phyloP scores from a whole-genome alignment of 2,113 vertebrate genomes.

The Psammodynastes pulverulentus region DNA sequence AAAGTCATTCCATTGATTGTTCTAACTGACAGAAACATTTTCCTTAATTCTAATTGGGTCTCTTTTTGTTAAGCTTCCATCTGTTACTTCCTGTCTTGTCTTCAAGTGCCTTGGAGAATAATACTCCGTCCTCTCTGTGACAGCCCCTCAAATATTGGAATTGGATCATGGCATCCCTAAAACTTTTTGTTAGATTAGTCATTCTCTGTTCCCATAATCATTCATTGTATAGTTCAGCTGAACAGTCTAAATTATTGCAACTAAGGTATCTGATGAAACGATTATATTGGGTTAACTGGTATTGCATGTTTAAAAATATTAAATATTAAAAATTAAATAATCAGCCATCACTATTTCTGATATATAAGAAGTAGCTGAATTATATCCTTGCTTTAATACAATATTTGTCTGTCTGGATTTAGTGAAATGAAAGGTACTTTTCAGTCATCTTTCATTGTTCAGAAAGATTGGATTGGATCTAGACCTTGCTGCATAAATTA shows the following conservation, averaged over 20 bases:
- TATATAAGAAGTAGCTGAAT: background rate
- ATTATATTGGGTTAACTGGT: too few species aligned
- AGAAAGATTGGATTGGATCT: background rate
- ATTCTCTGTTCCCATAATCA: background rate
- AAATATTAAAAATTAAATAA: background rate
- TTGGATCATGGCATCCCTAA: background rate
- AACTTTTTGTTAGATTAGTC: background rate
- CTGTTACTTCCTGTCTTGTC: background rate
- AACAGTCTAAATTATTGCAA: too few species aligned
- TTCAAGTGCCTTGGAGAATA: background rate
- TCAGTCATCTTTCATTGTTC: background rate
- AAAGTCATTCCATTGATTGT: background rate
- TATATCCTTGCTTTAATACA: background rate
- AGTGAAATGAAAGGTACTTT: background rate
- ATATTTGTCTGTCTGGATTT: background rate
- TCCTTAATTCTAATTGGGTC: background rate
- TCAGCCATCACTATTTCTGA: background rate
- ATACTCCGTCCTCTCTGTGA: background rate
- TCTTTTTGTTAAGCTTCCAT: background rate
- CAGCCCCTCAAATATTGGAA: background rate
- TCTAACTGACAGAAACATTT: background rate
- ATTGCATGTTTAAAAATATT: background rate
- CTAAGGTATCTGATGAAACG: too few species aligned
- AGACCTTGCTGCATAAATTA: background rate
- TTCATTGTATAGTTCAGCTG: background rate